These are phyloP conservation scores for Scalopus aquaticus DNA, from an alignment of 2,113 vertebrate species.

Conservation along the genomic window DNA sequence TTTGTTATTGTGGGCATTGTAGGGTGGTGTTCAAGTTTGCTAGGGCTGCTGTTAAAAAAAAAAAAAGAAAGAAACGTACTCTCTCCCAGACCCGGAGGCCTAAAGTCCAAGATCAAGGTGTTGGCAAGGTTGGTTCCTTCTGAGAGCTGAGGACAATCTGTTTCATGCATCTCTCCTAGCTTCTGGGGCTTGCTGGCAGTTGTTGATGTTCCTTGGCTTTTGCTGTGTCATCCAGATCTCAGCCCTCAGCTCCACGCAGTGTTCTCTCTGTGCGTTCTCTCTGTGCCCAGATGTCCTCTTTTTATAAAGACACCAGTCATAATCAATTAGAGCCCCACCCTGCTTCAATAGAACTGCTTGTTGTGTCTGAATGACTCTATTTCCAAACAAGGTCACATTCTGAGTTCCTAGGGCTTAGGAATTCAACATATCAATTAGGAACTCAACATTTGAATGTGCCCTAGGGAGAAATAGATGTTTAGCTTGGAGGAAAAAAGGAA, in stretches of 20 bases:
- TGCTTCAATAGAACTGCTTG: background rate
- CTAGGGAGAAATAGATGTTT: background rate
- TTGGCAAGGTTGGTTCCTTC: background rate
- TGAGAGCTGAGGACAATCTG: background rate
- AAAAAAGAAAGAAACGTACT: background rate
- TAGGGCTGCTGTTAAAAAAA: background rate
- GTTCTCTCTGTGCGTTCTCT: background rate
- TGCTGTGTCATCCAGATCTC: background rate
- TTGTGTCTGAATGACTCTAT: background rate
- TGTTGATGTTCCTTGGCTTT: background rate
- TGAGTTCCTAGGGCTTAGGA: background rate
- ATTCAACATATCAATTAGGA: background rate
- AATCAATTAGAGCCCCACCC: background rate
- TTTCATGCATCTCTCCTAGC: background rate
- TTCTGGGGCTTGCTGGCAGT: background rate
- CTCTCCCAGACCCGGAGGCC: background rate
- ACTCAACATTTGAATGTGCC: background rate
- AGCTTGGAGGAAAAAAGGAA: background rate
- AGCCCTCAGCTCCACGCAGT: background rate
- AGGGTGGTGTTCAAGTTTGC: background rate
- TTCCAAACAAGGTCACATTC: constrained; percentile 25
- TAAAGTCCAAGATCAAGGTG: background rate
- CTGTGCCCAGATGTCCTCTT: background rate
- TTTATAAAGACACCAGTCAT: background rate
- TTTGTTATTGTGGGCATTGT: background rate